Percentiles rank a stretch among this genome's conserved stretches.
Evolutionary conservation across 2,113 vertebrate genomes (phyloP).

Genomic region (Eidolon helvum): DNA sequence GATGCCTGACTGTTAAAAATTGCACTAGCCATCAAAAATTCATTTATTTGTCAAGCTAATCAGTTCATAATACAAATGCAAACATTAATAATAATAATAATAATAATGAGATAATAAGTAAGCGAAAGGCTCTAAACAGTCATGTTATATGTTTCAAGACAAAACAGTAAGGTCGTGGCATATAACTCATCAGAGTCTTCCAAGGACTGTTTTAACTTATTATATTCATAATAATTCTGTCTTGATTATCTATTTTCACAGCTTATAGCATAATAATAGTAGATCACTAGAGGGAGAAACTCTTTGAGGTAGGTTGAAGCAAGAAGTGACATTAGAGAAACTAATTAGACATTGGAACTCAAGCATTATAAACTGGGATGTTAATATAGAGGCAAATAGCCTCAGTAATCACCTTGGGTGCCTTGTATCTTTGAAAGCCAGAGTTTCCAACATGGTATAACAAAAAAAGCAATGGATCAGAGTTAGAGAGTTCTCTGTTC

Average conservation of each 20-base stretch:
- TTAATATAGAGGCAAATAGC: neutral
- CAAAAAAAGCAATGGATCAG: neutral
- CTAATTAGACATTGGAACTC: conserved; percentile 64
- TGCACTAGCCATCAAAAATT: neutral
- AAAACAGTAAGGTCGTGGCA: conserved; percentile 26
- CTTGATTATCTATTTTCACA: conserved; percentile 62
- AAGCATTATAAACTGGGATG: neutral
- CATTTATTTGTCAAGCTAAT: conserved; percentile 34
- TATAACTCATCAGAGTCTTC: conserved; percentile 55
- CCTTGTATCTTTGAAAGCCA: neutral
- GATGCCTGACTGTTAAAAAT: neutral
- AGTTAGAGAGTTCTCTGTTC: neutral
- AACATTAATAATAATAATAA: neutral
- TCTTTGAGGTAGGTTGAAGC: conserved; percentile 36
- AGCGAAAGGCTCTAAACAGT: neutral
- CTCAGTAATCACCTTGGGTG: neutral
- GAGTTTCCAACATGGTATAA: neutral
- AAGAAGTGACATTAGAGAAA: conserved; percentile 59
- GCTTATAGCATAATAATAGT: conserved; percentile 38
- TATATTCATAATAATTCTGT: conserved; percentile 49
- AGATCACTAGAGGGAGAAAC: conserved; percentile 45
- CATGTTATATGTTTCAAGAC: conserved; percentile 33
- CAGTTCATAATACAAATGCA: conserved; percentile 23
- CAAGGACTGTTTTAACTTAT: conserved; percentile 52
- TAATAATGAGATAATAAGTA: conserved; percentile 46